Evolutionary conservation across 2,888 invertebrate genomes (phyloP).

Genomic region (Pediacus dermestoides): DNA sequence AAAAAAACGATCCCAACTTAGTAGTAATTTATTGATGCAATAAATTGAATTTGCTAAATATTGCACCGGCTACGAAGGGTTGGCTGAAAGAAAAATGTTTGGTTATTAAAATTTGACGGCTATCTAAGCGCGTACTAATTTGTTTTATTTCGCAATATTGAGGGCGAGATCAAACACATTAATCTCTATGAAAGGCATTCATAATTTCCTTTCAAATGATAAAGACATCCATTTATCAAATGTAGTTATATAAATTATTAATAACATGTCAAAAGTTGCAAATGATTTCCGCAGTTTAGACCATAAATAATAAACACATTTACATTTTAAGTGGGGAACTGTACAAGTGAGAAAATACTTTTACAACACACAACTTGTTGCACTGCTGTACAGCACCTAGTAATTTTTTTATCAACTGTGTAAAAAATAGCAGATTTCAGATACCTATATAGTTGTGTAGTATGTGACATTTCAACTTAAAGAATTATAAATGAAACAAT

Average conservation of each 20-base stretch:
- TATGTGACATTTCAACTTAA: slow-evolving; percentile 3
- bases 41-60: background rate
- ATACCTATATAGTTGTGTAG: too few species aligned
- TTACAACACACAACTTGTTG: too few species aligned
- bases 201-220: slow-evolving; percentile 46
- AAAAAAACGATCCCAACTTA: background rate
- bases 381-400: too few species aligned
- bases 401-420: too few species aligned
- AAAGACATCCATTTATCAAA: slow-evolving; percentile 46
- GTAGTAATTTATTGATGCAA: slow-evolving; percentile 1
- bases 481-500: slow-evolving; percentile 4
- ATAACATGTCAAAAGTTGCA: slow-evolving; percentile 45
- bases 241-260: slow-evolving; percentile 46
- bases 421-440: too few species aligned
- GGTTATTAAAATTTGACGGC: slow-evolving; percentile 10
- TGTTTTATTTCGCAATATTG: slow-evolving; percentile 13
- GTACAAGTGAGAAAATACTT: background rate
- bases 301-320: slow-evolving; percentile 38
- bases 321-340: slow-evolving; percentile 25
- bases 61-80: slow-evolving; percentile 4
- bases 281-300: slow-evolving; percentile 42
- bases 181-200: slow-evolving; percentile 44
- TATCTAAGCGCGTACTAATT: slow-evolving; percentile 9
- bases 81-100: slow-evolving; percentile 4
- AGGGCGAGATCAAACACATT: slow-evolving; percentile 37